Conservation (phyloP, 2,113 vertebrate species). For the Sylvia atricapilla region DNA sequence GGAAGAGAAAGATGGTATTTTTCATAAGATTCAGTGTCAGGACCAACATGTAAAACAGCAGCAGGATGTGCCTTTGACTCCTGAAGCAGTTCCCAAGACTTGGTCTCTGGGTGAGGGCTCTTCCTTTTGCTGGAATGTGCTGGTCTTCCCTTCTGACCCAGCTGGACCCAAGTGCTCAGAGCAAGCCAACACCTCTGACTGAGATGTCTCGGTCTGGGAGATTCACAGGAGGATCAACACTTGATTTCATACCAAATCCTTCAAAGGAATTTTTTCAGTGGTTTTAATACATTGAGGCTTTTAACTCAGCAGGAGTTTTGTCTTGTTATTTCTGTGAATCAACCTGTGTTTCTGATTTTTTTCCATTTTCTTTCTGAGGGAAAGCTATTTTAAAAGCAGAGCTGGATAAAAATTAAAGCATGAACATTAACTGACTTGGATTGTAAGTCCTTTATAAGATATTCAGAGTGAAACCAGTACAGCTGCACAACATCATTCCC, state of each 20-base stretch:
- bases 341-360: background rate
- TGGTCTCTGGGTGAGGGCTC: background rate
- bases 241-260: background rate
- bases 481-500: background rate
- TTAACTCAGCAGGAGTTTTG: background rate
- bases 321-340: constrained; percentile 9
- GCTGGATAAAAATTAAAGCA: constrained; percentile 2
- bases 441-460: background rate
- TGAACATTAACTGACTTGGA: background rate
- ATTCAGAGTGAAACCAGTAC: background rate
- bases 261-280: background rate
- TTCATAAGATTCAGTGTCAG: background rate
- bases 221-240: background rate
- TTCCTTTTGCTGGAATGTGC: background rate
- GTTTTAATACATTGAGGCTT: background rate
- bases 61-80: background rate
- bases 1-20: background rate
- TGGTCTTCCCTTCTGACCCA: background rate
- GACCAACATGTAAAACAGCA: background rate
- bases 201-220: background rate
- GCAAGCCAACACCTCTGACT: background rate
- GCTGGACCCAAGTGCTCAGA: background rate
- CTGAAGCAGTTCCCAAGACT: background rate
- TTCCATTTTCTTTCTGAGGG: background rate
- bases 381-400: background rate